A percentile compares a stretch with the other conserved stretches of the same genome.
These are phyloP conservation scores for Coleophora deauratella DNA, from an alignment of 2,888 invertebrate species.

Conservation along the genomic window DNA sequence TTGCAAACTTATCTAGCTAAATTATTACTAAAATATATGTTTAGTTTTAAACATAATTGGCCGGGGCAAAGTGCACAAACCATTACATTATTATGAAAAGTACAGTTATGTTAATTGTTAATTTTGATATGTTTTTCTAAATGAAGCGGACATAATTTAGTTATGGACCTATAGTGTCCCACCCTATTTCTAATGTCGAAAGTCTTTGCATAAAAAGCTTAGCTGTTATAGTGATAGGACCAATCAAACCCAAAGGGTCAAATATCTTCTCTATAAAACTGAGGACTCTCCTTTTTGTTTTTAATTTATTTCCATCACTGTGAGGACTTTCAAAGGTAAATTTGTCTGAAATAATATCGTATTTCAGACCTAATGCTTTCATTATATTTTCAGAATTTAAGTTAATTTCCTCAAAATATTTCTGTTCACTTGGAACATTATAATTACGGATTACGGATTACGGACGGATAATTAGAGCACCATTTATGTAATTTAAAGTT, in stretches of 20 bases:
- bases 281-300: constrained; percentile 1
- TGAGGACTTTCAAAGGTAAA: neutral
- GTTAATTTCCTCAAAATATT: neutral
- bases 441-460: too few species aligned
- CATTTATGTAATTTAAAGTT: constrained; percentile 4
- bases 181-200: neutral
- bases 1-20: too few species aligned
- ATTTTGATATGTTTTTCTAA: too few species aligned
- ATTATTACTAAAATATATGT: too few species aligned
- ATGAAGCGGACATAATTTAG: too few species aligned
- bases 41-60: too few species aligned
- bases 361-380: constrained; percentile 1
- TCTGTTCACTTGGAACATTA: neutral
- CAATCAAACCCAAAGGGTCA: constrained; percentile 4
- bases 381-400: neutral
- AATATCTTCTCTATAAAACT: constrained; percentile 1
- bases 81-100: too few species aligned
- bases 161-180: neutral
- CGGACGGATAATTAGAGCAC: neutral
- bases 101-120: too few species aligned
- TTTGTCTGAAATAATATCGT: neutral
- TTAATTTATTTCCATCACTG: neutral
- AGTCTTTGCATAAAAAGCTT: constrained; percentile 1
- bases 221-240: constrained; percentile 1
- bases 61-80: too few species aligned